These are phyloP conservation scores for Hyppa rectilinea DNA, from an alignment of 2,888 invertebrate species.

Conservation along the genomic window DNA sequence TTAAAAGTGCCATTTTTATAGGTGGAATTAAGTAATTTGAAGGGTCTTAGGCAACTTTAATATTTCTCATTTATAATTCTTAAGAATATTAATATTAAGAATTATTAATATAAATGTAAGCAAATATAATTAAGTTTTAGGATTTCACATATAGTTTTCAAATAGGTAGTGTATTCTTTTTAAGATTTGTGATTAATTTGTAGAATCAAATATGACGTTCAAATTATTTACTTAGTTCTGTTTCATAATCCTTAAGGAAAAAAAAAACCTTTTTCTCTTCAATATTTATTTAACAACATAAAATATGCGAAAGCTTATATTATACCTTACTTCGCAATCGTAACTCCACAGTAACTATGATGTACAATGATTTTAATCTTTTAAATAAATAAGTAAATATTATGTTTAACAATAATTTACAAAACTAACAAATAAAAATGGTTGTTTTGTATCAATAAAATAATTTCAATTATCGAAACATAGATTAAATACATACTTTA, in stretches of 20 bases:
- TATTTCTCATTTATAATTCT: neutral
- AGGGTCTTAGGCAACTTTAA: too few species aligned
- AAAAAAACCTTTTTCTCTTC: constrained; percentile 59
- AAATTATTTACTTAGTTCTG: neutral
- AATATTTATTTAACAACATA: constrained; percentile 68
- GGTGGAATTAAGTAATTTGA: too few species aligned
- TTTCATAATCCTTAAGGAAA: constrained; percentile 17
- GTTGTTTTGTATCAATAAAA: constrained; percentile 32
- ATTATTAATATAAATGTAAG: neutral
- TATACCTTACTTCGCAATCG: constrained; percentile 62
- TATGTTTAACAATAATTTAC: constrained; percentile 79
- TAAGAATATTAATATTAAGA: neutral
- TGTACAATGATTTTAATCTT: constrained; percentile 69
- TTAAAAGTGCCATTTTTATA: neutral
- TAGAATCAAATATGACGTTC: too few species aligned
- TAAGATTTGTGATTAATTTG: too few species aligned
- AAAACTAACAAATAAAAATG: constrained; percentile 59
- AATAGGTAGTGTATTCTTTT: too few species aligned
- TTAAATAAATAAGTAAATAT: constrained; percentile 73
- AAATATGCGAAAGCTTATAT: constrained; percentile 62
- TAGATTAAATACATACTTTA: constrained; percentile 2
- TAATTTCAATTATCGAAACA: constrained; percentile 30
- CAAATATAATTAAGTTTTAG: neutral
- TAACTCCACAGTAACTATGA: constrained; percentile 70
- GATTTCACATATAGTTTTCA: neutral